Conservation (phyloP, 2,888 invertebrate genomes). For the Adela reaumurella region DNA sequence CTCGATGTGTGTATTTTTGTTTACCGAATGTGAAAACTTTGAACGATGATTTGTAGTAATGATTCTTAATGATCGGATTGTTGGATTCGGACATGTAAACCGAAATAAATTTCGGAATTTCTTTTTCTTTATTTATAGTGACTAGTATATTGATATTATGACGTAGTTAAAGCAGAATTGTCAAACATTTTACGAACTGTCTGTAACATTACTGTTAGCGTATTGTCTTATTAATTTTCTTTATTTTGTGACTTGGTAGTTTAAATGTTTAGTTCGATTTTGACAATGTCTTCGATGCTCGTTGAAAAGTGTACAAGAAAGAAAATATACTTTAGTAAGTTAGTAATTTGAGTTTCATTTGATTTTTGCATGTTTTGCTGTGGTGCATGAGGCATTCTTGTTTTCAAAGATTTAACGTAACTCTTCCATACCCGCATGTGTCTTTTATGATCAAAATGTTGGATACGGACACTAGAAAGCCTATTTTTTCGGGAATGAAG, state of each 20-base stretch:
- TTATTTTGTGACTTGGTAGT: conserved; percentile 3
- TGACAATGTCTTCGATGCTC: conserved; percentile 14
- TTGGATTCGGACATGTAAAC: no score
- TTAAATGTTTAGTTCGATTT: conserved; percentile 27
- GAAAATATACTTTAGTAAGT: conserved; percentile 39
- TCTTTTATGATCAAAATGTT: no score
- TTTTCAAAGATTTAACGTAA: no score
- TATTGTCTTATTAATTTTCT: conserved; percentile 7
- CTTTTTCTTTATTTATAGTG: background rate
- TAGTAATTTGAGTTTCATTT: conserved; percentile 41
- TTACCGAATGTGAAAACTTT: no score
- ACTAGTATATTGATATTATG: conserved; percentile 1
- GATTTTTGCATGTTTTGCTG: conserved; percentile 18
- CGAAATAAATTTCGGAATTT: no score
- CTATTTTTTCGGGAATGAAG: no score
- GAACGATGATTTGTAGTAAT: no score
- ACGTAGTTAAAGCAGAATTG: background rate
- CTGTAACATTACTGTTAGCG: conserved; percentile 1
- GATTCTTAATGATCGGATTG: no score
- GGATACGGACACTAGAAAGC: no score
- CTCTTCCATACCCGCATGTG: background rate
- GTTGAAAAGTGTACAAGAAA: conserved; percentile 41
- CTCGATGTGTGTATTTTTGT: background rate
- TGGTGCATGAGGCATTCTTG: no score
- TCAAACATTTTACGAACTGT: background rate